phyloP scores from a whole-genome alignment of 2,113 vertebrate genomes.

The Corythornis cristatus region DNA sequence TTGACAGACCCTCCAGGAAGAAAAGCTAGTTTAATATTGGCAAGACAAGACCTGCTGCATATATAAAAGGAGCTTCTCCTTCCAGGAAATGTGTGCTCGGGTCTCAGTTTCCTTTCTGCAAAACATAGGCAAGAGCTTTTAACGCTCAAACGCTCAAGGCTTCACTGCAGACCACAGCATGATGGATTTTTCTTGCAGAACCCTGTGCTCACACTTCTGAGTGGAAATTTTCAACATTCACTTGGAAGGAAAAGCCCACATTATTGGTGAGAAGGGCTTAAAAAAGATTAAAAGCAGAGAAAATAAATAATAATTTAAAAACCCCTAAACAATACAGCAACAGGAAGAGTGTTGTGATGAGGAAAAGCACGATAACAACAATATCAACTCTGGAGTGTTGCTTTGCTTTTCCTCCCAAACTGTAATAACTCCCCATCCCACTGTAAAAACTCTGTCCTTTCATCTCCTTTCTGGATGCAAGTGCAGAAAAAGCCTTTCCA shows the following conservation, averaged over 20 bases:
- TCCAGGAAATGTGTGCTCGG: not conserved
- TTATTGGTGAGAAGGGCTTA: not conserved
- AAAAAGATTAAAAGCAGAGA: conserved; percentile 12
- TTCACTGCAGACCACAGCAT: not conserved
- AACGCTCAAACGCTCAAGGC: not conserved
- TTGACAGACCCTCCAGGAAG: not conserved
- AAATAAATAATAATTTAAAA: not conserved
- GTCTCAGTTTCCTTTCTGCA: not conserved
- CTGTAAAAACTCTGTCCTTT: not conserved
- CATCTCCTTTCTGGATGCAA: not conserved
- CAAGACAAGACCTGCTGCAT: conserved; percentile 1
- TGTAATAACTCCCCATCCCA: not conserved
- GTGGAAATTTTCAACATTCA: not conserved
- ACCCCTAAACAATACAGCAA: not conserved
- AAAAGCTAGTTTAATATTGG: not conserved
- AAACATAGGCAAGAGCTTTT: not conserved
- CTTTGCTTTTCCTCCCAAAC: not conserved
- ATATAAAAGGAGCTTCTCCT: conserved; percentile 2
- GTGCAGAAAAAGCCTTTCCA: not conserved
- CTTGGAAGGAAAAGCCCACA: conserved; percentile 10
- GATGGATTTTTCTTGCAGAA: conserved; percentile 18
- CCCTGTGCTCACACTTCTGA: not conserved
- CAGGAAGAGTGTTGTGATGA: not conserved
- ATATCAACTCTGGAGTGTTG: not conserved
- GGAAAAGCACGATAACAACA: not conserved